Evolutionary conservation across 2,888 invertebrate species (phyloP).

Genomic region (Drosophila hamatofila): DNA sequence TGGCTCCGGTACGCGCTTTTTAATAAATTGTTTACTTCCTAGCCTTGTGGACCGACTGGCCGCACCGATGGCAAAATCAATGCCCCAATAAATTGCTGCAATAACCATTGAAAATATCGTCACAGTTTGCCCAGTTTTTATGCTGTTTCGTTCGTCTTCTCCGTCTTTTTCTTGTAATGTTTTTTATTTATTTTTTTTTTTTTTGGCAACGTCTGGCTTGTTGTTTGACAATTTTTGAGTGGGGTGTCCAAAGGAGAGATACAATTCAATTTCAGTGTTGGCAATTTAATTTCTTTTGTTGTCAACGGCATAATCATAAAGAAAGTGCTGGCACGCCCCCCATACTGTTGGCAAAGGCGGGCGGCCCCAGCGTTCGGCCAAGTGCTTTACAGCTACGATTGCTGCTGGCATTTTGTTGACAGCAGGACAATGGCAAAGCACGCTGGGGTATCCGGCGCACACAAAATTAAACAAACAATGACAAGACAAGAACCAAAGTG

Average conservation of each 20-base stretch:
- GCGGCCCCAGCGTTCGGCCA: conserved; percentile 35
- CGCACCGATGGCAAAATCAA: conserved; percentile 57
- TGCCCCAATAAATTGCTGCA: conserved; percentile 66
- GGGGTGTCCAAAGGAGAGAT: conserved; percentile 45
- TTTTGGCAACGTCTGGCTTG: conserved; percentile 11
- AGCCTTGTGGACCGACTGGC: conserved; percentile 22
- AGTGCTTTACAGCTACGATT: conserved; percentile 59
- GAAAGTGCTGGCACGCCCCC: conserved; percentile 38
- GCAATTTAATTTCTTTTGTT: conserved; percentile 81
- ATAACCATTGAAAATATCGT: conserved; percentile 64
- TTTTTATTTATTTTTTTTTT: background rate
- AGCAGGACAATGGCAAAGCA: conserved; percentile 76
- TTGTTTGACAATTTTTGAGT: conserved; percentile 55
- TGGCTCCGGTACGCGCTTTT: conserved; percentile 66
- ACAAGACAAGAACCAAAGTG: conserved; percentile 67
- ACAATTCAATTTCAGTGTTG: conserved; percentile 78
- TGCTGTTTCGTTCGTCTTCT: conserved; percentile 2
- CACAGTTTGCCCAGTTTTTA: conserved; percentile 32
- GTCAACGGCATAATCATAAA: conserved; percentile 72
- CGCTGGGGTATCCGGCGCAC: conserved; percentile 74
- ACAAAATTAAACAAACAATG: conserved; percentile 82
- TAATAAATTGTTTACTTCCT: conserved; percentile 77
- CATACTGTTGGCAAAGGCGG: conserved; percentile 15
- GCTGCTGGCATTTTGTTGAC: conserved; percentile 69
- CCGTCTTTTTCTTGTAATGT: background rate